Evolutionary conservation across 2,113 vertebrate genomes (phyloP).

Genomic region (Carassius carassius): DNA sequence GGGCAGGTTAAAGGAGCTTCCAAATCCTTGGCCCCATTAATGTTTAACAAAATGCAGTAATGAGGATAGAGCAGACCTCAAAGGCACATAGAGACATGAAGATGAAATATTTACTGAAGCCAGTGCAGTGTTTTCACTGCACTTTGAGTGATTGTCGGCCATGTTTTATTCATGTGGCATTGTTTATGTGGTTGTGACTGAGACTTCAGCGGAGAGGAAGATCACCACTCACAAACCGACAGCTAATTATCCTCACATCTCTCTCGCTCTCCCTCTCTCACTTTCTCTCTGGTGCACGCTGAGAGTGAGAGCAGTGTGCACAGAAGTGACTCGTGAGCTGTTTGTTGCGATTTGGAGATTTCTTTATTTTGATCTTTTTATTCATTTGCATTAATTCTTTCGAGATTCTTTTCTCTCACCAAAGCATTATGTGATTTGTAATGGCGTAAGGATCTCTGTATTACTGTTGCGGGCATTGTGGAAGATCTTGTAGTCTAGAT

Average conservation of each 20-base stretch:
- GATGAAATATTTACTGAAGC: conserved; percentile 60
- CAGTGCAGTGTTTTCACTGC: conserved; percentile 47
- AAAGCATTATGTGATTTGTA: not conserved
- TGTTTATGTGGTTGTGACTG: conserved; percentile 53
- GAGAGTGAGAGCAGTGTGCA: conserved; percentile 9
- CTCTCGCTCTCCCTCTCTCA: conserved; percentile 1
- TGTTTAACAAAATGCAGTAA: conserved; percentile 55
- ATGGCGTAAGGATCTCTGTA: not conserved
- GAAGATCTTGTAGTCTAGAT: not conserved
- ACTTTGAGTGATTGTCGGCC: conserved; percentile 45
- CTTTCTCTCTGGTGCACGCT: conserved; percentile 12
- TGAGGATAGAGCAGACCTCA: conserved; percentile 43
- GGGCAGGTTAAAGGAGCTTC: conserved; percentile 43
- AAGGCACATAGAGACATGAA: conserved; percentile 27
- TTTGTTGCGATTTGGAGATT: conserved; percentile 20
- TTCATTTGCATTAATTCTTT: not conserved
- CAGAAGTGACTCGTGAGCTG: not conserved
- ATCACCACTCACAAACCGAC: conserved; percentile 45
- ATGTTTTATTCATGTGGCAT: conserved; percentile 59
- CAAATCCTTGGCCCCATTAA: conserved; percentile 46
- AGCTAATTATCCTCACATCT: conserved; percentile 53
- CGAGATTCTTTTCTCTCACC: too few species aligned
- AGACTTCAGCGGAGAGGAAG: conserved; percentile 31
- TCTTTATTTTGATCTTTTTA: not conserved
- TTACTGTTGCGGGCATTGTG: not conserved